Evolutionary conservation across 2,888 invertebrate species (phyloP).

Genomic region (Argyra leucocephala): DNA sequence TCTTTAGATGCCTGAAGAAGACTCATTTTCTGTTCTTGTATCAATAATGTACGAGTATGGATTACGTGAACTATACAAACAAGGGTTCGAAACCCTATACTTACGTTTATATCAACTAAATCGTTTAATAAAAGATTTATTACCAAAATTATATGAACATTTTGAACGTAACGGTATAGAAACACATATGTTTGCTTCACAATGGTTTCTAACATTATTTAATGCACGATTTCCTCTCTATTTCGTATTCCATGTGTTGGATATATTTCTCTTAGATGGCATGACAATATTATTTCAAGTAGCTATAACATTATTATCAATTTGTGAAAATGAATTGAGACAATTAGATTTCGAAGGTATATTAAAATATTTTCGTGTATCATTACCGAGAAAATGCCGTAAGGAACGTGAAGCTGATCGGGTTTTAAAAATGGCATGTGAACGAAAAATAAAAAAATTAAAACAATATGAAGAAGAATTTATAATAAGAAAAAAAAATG

Average conservation of each 20-base stretch:
- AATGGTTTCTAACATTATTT: slow-evolving; percentile 99
- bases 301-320: slow-evolving; percentile 82
- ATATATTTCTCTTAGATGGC: slow-evolving; percentile 90
- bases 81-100: slow-evolving; percentile 93
- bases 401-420: slow-evolving; percentile 81
- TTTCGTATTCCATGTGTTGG: slow-evolving; percentile 93
- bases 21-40: slow-evolving; percentile 93
- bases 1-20: slow-evolving; percentile 96
- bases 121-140: slow-evolving; percentile 74
- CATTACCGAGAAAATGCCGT: slow-evolving; percentile 91
- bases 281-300: slow-evolving; percentile 94
- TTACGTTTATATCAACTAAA: slow-evolving; percentile 91
- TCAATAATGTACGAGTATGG: slow-evolving; percentile 96
- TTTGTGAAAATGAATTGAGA: slow-evolving; percentile 82
- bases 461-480: slow-evolving; percentile 93
- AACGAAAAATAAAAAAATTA: slow-evolving; percentile 84
- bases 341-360: slow-evolving; percentile 95
- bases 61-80: slow-evolving; percentile 87
- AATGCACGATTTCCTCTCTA: slow-evolving; percentile 96
- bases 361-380: slow-evolving; percentile 94
- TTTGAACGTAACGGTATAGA: slow-evolving; percentile 78
- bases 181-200: slow-evolving; percentile 98
- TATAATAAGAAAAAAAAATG: slow-evolving; percentile 59
- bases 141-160: slow-evolving; percentile 70
- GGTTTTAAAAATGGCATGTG: slow-evolving; percentile 82